These are phyloP conservation scores for Forbesichthys agassizii DNA, from an alignment of 2,113 vertebrate species.

Conservation along the genomic window DNA sequence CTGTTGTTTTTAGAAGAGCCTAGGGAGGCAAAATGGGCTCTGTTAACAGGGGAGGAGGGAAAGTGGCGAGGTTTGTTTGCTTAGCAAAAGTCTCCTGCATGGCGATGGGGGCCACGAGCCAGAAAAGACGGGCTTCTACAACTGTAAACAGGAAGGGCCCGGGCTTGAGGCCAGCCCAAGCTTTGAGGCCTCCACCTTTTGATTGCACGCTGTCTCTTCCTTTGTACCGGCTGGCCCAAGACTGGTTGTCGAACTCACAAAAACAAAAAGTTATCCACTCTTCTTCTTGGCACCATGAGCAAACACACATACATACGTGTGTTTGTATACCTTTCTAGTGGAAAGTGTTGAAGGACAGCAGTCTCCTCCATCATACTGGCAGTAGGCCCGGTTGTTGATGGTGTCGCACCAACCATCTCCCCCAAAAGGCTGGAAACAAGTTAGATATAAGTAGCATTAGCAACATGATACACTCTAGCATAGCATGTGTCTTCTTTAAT, in stretches of 20 bases:
- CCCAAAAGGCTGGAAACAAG: slow-evolving; percentile 85
- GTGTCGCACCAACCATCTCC: slow-evolving; percentile 98
- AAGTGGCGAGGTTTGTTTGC: slow-evolving; percentile 63
- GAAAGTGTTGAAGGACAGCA: slow-evolving; percentile 96
- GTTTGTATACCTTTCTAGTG: slow-evolving; percentile 85
- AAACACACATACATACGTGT: not conserved
- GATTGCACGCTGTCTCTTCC: slow-evolving; percentile 15
- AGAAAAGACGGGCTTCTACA: slow-evolving; percentile 55
- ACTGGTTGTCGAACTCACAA: no score
- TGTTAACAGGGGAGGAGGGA: slow-evolving; percentile 47
- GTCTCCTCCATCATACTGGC: slow-evolving; percentile 95
- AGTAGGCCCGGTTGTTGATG: slow-evolving; percentile 96
- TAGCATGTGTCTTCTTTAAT: no score
- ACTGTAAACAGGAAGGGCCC: slow-evolving; percentile 63
- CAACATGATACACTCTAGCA: not conserved
- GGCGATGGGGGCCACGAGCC: slow-evolving; percentile 27
- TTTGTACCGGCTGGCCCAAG: not conserved
- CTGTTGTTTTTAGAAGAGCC: slow-evolving; percentile 56
- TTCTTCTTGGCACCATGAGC: no score
- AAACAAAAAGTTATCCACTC: no score
- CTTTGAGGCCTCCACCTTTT: slow-evolving; percentile 27
- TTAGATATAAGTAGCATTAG: not conserved
- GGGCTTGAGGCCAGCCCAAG: slow-evolving; percentile 35
- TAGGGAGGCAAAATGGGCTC: slow-evolving; percentile 50
- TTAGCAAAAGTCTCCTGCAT: slow-evolving; percentile 53